These are phyloP conservation scores for Lucilia sericata DNA, from an alignment of 1,140 invertebrate species.

Conservation along the genomic window DNA sequence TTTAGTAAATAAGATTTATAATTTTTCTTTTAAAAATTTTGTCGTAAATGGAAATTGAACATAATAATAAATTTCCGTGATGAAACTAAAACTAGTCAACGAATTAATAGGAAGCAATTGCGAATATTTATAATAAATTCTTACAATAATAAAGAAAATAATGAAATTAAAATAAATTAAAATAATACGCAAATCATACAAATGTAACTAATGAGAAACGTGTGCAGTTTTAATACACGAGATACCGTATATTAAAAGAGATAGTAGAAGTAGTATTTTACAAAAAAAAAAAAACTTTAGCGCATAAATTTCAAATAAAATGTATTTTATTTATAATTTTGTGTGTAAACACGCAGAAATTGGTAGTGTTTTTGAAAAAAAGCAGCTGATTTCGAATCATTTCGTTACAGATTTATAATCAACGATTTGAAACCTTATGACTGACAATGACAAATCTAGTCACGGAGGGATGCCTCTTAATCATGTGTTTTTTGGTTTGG, in stretches of 20 bases:
- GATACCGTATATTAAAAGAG: background rate
- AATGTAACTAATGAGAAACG: background rate
- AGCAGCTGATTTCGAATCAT: constrained; percentile 11
- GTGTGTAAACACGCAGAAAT: background rate
- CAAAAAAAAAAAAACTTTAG: background rate
- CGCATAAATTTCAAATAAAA: too few species aligned
- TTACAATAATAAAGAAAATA: background rate
- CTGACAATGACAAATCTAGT: background rate
- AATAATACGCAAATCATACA: constrained; percentile 21
- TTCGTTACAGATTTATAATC: background rate
- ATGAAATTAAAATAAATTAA: constrained; percentile 22
- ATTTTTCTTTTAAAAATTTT: constrained; percentile 18
- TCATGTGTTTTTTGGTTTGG: background rate
- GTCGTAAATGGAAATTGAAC: background rate
- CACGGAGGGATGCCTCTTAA: background rate
- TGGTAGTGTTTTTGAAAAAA: constrained; percentile 6
- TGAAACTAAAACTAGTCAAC: constrained; percentile 40
- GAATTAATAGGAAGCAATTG: constrained; percentile 1
- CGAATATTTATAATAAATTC: background rate
- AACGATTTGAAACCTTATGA: background rate
- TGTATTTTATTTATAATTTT: background rate
- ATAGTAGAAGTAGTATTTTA: background rate
- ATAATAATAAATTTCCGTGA: background rate
- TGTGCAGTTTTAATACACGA: background rate
- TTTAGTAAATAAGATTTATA: background rate